Percentiles rank a stretch among this genome's conserved stretches.
Evolutionary conservation across 2,797 vertebrate species (phyloP).

Genomic region (Bovichtus diacanthus): DNA sequence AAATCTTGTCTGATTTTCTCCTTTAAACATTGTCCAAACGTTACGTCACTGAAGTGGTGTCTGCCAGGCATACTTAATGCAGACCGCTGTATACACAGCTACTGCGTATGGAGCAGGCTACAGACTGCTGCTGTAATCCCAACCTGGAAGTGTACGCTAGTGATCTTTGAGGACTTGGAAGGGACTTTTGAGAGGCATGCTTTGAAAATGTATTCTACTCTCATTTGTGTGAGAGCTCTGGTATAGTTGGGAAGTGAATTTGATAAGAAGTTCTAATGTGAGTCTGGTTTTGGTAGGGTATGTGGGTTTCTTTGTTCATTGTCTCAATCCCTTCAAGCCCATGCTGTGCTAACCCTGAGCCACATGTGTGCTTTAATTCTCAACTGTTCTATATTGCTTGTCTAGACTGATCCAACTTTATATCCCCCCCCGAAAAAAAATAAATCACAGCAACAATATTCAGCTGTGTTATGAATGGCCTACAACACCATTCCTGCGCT

Average conservation of each 20-base stretch:
- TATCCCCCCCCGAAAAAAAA: not conserved
- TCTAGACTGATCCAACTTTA: conserved; percentile 40
- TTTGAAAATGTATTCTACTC: conserved; percentile 5
- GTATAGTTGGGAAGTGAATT: not conserved
- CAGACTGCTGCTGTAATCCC: conserved; percentile 28
- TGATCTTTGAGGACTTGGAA: conserved; percentile 1
- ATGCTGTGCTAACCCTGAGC: conserved; percentile 16
- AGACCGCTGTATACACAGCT: conserved; percentile 20
- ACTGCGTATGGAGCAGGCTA: not conserved
- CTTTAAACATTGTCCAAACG: conserved; percentile 47
- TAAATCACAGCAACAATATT: conserved; percentile 38
- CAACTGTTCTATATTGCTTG: conserved; percentile 22
- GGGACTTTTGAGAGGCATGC: conserved; percentile 14
- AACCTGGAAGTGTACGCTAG: not conserved
- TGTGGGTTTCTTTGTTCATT: conserved; percentile 17
- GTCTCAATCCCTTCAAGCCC: conserved; percentile 9
- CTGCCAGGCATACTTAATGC: conserved; percentile 22
- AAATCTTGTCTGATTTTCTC: conserved; percentile 45
- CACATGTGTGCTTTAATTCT: conserved; percentile 19
- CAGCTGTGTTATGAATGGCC: conserved; percentile 69
- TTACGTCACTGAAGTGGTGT: conserved; percentile 41
- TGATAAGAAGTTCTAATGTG: conserved; percentile 7
- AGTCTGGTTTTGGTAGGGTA: not conserved
- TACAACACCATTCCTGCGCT: conserved; percentile 51
- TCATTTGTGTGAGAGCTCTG: conserved; percentile 2